Conservation (phyloP, 2,888 invertebrate species). For the Parochlus steinenii region DNA sequence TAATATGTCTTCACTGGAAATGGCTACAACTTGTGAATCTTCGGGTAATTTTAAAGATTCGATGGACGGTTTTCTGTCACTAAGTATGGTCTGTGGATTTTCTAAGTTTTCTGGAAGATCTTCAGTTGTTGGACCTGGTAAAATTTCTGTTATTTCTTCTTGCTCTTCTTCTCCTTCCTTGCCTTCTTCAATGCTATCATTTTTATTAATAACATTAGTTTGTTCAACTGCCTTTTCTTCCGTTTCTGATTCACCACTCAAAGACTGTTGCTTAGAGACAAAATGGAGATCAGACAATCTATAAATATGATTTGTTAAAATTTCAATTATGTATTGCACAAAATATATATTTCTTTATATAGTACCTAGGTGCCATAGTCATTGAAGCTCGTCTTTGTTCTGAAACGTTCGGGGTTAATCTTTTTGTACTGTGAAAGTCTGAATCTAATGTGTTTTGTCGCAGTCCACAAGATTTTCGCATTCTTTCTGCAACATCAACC, state of each 20-base stretch:
- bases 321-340: background rate
- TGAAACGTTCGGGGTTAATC: conserved; percentile 22
- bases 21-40: no score
- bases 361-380: conserved; percentile 26
- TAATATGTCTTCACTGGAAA: no score
- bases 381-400: conserved; percentile 29
- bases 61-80: background rate
- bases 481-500: conserved; percentile 37
- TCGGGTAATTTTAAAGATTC: no score
- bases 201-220: conserved; percentile 7
- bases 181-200: conserved; percentile 12
- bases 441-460: conserved; percentile 53
- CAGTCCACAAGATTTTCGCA: conserved; percentile 43
- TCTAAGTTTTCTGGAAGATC: conserved; percentile 2
- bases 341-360: background rate
- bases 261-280: conserved; percentile 3
- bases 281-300: conserved; percentile 21
- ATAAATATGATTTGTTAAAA: conserved; percentile 1
- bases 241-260: conserved; percentile 6
- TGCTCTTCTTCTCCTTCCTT: conserved; percentile 10
- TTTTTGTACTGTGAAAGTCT: conserved; percentile 35
- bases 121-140: conserved; percentile 9
- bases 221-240: conserved; percentile 9
- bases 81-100: background rate
- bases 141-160: conserved; percentile 12